These are phyloP conservation scores for Alosa sapidissima DNA, from an alignment of 2,797 vertebrate species.

Conservation along the genomic window DNA sequence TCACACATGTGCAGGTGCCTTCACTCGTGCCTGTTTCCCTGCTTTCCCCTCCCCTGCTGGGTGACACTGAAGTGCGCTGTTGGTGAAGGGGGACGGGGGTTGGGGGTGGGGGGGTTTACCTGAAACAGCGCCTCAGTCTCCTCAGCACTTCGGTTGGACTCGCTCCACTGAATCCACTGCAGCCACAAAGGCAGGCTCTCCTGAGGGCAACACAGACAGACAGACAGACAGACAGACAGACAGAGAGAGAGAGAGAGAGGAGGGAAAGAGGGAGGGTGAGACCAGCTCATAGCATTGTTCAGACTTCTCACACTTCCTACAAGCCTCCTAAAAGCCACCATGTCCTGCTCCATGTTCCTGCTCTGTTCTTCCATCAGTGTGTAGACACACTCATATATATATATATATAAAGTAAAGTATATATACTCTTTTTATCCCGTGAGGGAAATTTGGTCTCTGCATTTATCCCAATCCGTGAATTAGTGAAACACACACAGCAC, in stretches of 20 bases:
- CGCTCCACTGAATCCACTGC: constrained; percentile 87
- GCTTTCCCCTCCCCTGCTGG: background rate
- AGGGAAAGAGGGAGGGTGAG: background rate
- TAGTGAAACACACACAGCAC: no score
- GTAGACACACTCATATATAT: background rate
- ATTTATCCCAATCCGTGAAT: no score
- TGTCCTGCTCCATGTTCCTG: background rate
- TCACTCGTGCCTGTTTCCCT: background rate
- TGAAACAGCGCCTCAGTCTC: constrained; percentile 84
- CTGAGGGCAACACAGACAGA: constrained; percentile 62
- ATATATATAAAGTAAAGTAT: no score
- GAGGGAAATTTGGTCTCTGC: no score
- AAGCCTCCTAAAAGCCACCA: background rate
- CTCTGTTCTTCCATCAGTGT: background rate
- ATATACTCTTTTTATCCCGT: no score
- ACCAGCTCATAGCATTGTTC: background rate
- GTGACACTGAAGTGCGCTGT: background rate
- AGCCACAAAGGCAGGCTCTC: constrained; percentile 84
- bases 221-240: background rate
- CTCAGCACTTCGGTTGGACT: constrained; percentile 66
- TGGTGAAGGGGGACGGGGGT: background rate
- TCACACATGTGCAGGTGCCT: background rate
- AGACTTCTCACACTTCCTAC: background rate
- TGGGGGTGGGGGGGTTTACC: constrained; percentile 66
- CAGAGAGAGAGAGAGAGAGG: background rate